Conservation (phyloP, 2,113 vertebrate species). For the Smithornis capensis region DNA sequence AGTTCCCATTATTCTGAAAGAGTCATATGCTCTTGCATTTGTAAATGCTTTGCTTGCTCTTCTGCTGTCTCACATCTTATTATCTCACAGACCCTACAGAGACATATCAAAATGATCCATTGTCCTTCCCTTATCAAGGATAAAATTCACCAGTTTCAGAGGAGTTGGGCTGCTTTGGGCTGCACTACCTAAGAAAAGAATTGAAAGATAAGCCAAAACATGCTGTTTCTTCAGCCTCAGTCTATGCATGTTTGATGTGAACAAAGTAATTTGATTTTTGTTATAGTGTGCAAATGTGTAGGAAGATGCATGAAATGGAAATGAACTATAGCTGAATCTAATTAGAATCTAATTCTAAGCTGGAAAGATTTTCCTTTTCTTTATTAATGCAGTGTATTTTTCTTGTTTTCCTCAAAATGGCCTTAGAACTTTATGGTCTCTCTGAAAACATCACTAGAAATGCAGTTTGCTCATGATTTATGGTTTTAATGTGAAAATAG, state of each 20-base stretch:
- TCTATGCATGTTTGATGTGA: neutral
- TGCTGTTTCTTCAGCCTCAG: neutral
- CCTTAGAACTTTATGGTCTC: neutral
- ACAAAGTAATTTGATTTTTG: neutral
- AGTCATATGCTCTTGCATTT: neutral
- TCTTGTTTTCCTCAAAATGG: neutral
- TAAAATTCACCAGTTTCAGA: neutral
- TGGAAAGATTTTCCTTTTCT: neutral
- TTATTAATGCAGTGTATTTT: neutral
- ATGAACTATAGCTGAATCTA: neutral
- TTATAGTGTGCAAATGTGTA: neutral
- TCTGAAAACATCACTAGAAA: conserved; percentile 19
- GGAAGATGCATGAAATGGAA: neutral
- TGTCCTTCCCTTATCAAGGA: neutral
- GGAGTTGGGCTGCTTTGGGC: neutral
- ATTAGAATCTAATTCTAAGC: neutral
- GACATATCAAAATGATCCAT: neutral
- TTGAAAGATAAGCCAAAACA: neutral
- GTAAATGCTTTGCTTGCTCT: neutral
- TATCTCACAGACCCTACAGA: neutral
- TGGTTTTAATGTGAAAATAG: conserved; percentile 1
- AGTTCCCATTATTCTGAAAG: neutral
- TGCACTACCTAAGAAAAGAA: neutral
- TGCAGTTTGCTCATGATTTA: neutral
- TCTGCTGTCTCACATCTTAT: neutral